phyloP scores from a whole-genome alignment of 2,888 invertebrate genomes.

The Tigriopus californicus region DNA sequence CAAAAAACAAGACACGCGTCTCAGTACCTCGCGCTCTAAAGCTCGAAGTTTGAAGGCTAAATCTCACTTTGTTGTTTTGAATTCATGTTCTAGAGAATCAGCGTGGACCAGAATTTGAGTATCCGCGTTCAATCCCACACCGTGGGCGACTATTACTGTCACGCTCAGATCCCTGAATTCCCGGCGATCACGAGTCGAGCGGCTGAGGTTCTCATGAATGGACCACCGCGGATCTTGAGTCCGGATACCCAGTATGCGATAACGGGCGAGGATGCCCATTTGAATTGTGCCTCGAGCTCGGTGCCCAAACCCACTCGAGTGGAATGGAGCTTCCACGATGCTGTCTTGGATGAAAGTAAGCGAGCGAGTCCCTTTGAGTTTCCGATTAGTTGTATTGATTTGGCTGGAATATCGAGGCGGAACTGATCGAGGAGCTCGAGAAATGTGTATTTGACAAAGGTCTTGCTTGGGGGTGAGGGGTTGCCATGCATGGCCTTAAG shows the following conservation, averaged over 20 bases:
- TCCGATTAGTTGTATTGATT: too few species aligned
- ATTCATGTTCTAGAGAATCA: background rate
- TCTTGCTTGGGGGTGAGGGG: too few species aligned
- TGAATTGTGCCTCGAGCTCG: slow-evolving; percentile 4
- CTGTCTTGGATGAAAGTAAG: background rate
- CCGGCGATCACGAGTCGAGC: background rate
- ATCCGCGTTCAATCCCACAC: background rate
- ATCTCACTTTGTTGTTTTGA: background rate
- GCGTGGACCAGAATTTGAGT: background rate
- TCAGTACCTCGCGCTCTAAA: background rate
- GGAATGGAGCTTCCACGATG: background rate
- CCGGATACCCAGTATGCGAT: background rate
- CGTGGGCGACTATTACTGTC: slow-evolving; percentile 4
- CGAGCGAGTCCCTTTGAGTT: background rate
- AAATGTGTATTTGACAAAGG: too few species aligned
- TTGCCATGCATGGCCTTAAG: too few species aligned
- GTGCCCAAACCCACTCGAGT: slow-evolving; percentile 1
- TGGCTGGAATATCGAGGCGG: too few species aligned
- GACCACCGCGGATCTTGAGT: background rate
- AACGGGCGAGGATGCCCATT: background rate
- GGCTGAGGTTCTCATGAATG: background rate
- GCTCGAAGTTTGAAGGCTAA: background rate
- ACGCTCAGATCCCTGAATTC: background rate
- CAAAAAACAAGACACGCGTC: too few species aligned
- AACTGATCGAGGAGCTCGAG: too few species aligned